These are phyloP conservation scores for Jordanella pulchra DNA, from an alignment of 2,797 vertebrate genomes.

Conservation along the genomic window DNA sequence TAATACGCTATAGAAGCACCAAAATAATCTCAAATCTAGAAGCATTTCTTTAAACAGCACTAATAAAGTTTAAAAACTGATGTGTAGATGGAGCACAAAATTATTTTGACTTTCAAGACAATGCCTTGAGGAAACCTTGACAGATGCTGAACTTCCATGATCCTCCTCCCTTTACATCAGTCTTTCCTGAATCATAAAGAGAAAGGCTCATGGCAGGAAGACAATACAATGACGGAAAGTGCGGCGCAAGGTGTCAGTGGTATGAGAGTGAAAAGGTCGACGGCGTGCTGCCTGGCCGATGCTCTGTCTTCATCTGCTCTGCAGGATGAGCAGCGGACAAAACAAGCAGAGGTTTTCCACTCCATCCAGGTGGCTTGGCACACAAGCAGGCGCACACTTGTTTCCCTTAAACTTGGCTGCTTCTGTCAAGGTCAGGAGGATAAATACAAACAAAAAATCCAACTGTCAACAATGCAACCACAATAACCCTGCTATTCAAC, in stretches of 20 bases:
- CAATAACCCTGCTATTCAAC: constrained; percentile 30
- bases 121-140: constrained; percentile 75
- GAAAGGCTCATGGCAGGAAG: constrained; percentile 76
- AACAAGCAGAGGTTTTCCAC: constrained; percentile 54
- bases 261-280: constrained; percentile 50
- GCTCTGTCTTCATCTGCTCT: constrained; percentile 55
- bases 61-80: constrained; percentile 3
- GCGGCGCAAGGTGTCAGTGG: constrained; percentile 52
- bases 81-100: constrained; percentile 3
- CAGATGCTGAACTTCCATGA: constrained; percentile 71
- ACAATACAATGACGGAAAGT: constrained; percentile 78
- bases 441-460: constrained; percentile 43
- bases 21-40: constrained; percentile 1
- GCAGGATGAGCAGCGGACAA: constrained; percentile 60
- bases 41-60: constrained; percentile 12
- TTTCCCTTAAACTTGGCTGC: constrained; percentile 16
- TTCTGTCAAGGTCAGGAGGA: constrained; percentile 54
- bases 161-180: constrained; percentile 33
- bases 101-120: constrained; percentile 65
- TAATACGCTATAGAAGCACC: not conserved
- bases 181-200: constrained; percentile 65
- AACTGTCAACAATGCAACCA: constrained; percentile 34
- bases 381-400: constrained; percentile 16
- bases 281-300: constrained; percentile 46
- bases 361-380: constrained; percentile 24